Conservation (phyloP, 2,888 invertebrate genomes). For the Nomada ferruginata region DNA sequence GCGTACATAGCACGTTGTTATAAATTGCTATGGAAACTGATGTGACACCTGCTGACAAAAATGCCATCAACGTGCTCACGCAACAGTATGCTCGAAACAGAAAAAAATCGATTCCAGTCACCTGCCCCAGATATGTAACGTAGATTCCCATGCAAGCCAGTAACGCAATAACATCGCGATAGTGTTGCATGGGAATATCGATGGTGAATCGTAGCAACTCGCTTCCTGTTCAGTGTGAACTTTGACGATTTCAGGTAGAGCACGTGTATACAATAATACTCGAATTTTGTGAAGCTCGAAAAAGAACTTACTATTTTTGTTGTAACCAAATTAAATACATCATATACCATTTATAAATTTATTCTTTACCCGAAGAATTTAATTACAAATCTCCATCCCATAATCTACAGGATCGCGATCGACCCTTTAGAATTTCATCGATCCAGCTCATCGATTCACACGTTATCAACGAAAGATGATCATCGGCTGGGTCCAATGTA, state of each 20-base stretch:
- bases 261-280: background rate
- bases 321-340: too few relatives aligned
- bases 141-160: slow-evolving; percentile 72
- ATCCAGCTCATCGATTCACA: background rate
- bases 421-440: background rate
- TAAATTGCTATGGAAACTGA: slow-evolving; percentile 56
- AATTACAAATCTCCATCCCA: too few relatives aligned
- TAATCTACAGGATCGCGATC: too few relatives aligned
- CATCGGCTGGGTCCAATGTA: background rate
- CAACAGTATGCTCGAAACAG: slow-evolving; percentile 59
- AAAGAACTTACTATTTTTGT: background rate
- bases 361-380: too few relatives aligned
- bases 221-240: slow-evolving; percentile 34
- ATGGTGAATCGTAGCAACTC: slow-evolving; percentile 16
- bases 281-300: background rate
- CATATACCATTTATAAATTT: too few relatives aligned
- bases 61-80: slow-evolving; percentile 44
- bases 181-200: slow-evolving; percentile 45
- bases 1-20: slow-evolving; percentile 8
- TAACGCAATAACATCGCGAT: slow-evolving; percentile 28
- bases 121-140: slow-evolving; percentile 69
- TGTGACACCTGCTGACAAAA: slow-evolving; percentile 63
- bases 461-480: slow-evolving; percentile 29
- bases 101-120: slow-evolving; percentile 75
- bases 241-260: background rate